Evolutionary conservation across 2,797 vertebrate genomes (phyloP).

Genomic region (Phrynocephalus forsythii): DNA sequence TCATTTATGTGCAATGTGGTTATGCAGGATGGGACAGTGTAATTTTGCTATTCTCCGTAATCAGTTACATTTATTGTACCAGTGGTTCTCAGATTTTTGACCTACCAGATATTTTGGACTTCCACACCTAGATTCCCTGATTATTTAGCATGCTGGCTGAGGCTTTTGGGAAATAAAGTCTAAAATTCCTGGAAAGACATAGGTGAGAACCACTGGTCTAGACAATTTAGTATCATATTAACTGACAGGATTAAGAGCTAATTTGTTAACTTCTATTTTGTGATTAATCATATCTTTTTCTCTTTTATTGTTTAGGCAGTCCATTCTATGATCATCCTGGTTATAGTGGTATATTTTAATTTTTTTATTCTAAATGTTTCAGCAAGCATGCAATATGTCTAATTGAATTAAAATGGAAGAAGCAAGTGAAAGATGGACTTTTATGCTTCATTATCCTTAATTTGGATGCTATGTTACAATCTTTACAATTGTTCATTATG

Average conservation of each 20-base stretch:
- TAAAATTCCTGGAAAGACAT: no score
- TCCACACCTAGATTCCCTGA: no score
- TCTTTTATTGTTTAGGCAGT: conserved; percentile 76
- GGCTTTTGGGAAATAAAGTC: no score
- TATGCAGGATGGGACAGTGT: background rate
- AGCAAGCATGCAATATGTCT: conserved; percentile 26
- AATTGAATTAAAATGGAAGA: conserved; percentile 57
- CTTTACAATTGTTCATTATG: conserved; percentile 55
- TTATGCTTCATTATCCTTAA: conserved; percentile 65
- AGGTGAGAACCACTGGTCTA: background rate
- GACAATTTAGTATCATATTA: background rate
- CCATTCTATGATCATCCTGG: conserved; percentile 79
- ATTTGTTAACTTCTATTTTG: conserved; percentile 39
- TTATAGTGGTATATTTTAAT: conserved; percentile 82
- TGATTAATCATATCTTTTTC: conserved; percentile 55
- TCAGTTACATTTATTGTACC: conserved; percentile 29
- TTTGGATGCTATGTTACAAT: conserved; percentile 45
- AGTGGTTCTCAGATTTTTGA: no score
- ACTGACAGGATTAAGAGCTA: conserved; percentile 11
- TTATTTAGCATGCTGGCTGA: no score
- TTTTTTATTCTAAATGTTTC: conserved; percentile 63
- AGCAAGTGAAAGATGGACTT: conserved; percentile 58
- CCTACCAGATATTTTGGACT: no score
- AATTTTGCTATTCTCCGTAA: background rate
- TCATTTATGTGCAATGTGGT: rapidly evolving